phyloP scores from a whole-genome alignment of 1,140 invertebrate genomes.

The Ooceraea biroi region DNA sequence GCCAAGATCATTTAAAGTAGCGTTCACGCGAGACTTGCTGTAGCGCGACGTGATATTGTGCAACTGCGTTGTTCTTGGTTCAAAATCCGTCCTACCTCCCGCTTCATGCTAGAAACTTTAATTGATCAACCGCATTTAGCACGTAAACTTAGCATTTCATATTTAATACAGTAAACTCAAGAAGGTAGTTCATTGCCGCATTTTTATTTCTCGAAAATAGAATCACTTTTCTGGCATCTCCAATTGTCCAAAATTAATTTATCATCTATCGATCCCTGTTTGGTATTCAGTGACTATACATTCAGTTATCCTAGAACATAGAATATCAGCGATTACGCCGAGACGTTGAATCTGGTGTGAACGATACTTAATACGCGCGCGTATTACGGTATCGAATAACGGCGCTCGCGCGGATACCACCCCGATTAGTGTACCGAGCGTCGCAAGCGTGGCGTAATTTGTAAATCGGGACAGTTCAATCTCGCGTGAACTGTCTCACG shows the following conservation, averaged over 20 bases:
- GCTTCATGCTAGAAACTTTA: too few species aligned
- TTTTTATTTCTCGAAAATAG: too few species aligned
- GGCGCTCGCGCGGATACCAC: background rate
- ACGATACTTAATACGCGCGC: background rate
- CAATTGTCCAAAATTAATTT: too few species aligned
- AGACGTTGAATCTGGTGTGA: background rate
- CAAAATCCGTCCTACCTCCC: too few species aligned
- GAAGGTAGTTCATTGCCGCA: too few species aligned
- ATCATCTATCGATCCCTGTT: too few species aligned
- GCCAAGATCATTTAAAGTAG: slow-evolving; percentile 14
- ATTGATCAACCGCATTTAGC: too few species aligned
- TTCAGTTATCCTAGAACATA: background rate
- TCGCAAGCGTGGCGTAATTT: background rate
- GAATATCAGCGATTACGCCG: background rate
- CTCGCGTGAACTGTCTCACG: background rate
- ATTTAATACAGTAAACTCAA: too few species aligned
- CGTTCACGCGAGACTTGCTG: slow-evolving; percentile 24
- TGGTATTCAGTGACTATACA: background rate
- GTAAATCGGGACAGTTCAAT: slow-evolving; percentile 21
- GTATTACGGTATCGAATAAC: background rate
- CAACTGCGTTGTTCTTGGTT: slow-evolving; percentile 22
- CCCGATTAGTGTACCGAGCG: background rate
- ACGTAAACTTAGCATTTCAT: too few species aligned
- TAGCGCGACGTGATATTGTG: background rate
- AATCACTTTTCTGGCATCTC: too few species aligned